A percentile compares a stretch with the other conserved stretches of the same genome.
phyloP scores from a whole-genome alignment of 2,797 vertebrate genomes.

The Gymnoscopelus microlampas region DNA sequence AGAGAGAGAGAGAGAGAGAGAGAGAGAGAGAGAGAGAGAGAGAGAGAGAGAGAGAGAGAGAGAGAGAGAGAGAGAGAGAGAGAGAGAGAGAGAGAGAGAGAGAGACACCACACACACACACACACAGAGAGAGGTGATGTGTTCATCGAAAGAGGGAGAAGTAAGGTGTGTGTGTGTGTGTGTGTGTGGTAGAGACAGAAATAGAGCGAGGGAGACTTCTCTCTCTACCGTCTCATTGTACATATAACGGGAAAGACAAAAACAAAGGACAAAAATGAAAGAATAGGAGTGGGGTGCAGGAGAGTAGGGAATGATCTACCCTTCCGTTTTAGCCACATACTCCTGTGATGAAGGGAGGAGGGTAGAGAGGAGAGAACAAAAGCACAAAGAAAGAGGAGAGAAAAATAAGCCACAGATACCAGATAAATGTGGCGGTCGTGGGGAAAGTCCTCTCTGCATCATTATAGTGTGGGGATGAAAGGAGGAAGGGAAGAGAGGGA shows the following conservation, averaged over 20 bases:
- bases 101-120: neutral
- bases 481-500: neutral
- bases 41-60: no score
- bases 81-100: no score
- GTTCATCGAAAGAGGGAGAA: neutral
- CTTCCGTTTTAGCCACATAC: conserved; percentile 9
- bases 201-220: neutral
- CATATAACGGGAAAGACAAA: neutral
- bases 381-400: neutral
- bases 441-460: no score
- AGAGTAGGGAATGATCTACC: neutral
- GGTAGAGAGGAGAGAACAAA: neutral
- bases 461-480: no score
- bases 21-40: no score
- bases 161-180: neutral
- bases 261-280: neutral
- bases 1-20: no score
- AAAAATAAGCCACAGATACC: neutral
- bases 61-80: no score
- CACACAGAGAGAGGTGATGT: neutral
- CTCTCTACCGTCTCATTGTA: neutral
- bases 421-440: no score
- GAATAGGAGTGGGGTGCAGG: neutral
- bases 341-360: neutral
- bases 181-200: neutral